These are phyloP conservation scores for Lepetodrilus schrolli DNA, from an alignment of 2,888 invertebrate genomes.

Conservation along the genomic window DNA sequence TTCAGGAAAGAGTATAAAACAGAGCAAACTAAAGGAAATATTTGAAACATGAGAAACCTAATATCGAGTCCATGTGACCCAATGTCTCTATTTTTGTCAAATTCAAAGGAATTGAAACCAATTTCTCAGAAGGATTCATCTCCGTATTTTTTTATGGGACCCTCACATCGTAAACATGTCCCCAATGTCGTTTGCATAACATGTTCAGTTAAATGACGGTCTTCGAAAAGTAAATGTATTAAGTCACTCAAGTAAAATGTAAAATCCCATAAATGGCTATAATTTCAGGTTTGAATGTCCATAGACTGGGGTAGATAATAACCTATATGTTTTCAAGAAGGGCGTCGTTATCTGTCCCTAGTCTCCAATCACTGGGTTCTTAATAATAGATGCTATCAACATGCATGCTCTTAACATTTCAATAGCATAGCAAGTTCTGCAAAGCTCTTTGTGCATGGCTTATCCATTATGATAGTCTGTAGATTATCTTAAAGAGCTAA, in stretches of 20 bases:
- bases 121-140: neutral
- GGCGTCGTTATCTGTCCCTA: too few species aligned
- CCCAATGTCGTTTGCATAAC: neutral
- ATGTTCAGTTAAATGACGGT: neutral
- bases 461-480: too few species aligned
- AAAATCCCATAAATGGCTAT: neutral
- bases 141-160: neutral
- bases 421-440: too few species aligned
- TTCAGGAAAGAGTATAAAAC: neutral
- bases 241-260: neutral
- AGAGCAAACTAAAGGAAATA: neutral
- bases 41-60: neutral
- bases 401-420: too few species aligned
- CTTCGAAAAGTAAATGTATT: neutral
- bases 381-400: too few species aligned
- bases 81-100: neutral
- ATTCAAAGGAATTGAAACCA: neutral
- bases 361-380: too few species aligned
- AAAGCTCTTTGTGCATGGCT: too few species aligned
- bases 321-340: neutral
- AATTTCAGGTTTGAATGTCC: neutral
- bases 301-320: neutral
- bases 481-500: too few species aligned
- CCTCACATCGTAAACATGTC: neutral
- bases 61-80: neutral